A percentile compares a stretch with the other conserved stretches of the same genome.
Evolutionary conservation across 1,140 invertebrate genomes (phyloP).

Genomic region (Psix sp.): DNA sequence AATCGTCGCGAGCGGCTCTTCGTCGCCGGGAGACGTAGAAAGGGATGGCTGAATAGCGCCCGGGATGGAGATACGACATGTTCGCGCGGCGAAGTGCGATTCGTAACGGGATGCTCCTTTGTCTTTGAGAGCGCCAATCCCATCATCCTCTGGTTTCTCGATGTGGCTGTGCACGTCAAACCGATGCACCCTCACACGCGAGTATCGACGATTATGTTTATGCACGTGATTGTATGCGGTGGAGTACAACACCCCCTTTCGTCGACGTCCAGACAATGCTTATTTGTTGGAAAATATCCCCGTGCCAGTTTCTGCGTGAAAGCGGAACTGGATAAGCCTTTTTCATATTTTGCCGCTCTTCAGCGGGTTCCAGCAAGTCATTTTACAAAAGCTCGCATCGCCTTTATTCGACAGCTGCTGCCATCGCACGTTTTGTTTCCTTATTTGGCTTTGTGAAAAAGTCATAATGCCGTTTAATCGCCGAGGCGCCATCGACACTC

Average conservation of each 20-base stretch:
- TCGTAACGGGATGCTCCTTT: constrained; percentile 74
- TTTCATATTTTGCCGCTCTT: constrained; percentile 46
- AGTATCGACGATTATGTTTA: background rate
- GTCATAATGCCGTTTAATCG: background rate
- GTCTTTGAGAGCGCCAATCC: constrained; percentile 68
- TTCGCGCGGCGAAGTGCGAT: constrained; percentile 68
- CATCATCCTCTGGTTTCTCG: constrained; percentile 25
- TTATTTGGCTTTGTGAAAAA: constrained; percentile 20
- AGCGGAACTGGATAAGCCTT: constrained; percentile 58
- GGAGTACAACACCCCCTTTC: background rate
- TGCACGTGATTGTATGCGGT: background rate
- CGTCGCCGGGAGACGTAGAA: constrained; percentile 55
- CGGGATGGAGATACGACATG: constrained; percentile 76
- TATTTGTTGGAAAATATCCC: constrained; percentile 63
- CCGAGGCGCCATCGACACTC: background rate
- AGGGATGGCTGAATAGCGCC: constrained; percentile 69
- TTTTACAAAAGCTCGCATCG: constrained; percentile 36
- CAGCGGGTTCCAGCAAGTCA: constrained; percentile 15
- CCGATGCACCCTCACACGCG: background rate
- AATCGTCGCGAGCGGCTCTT: constrained; percentile 63
- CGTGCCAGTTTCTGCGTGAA: constrained; percentile 59
- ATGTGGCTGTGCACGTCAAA: constrained; percentile 15
- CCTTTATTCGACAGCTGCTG: constrained; percentile 10
- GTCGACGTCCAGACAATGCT: constrained; percentile 52
- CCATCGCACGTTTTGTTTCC: constrained; percentile 18